Percentiles rank a stretch among this genome's conserved stretches.
Conservation (phyloP, 2,113 vertebrate species). For the Mormyrus iriodes region DNA sequence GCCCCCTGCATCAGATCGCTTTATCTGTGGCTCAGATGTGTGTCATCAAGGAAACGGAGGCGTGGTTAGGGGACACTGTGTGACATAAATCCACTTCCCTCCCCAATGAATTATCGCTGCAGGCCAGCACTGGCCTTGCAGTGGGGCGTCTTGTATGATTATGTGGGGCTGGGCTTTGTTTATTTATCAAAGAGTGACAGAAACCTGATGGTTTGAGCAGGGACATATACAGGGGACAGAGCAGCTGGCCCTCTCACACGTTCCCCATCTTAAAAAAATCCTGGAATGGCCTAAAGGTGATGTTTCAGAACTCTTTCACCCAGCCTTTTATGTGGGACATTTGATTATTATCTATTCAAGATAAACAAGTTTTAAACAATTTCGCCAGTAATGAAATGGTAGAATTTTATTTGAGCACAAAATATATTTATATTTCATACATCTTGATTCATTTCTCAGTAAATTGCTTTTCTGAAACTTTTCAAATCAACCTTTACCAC, state of each 20-base stretch:
- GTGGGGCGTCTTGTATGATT: background rate
- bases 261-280: background rate
- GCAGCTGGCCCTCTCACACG: background rate
- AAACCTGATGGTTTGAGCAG: background rate
- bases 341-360: background rate
- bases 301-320: background rate
- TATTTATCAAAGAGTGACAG: background rate
- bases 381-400: background rate
- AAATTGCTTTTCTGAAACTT: background rate
- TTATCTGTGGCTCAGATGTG: background rate
- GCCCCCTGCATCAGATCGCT: background rate
- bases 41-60: background rate
- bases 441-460: background rate
- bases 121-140: background rate
- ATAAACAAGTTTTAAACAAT: background rate
- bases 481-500: background rate
- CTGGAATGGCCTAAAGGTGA: background rate
- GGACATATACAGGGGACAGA: background rate
- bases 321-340: background rate
- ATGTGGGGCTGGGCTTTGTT: background rate
- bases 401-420: background rate
- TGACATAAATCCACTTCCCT: background rate
- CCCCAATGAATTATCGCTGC: background rate
- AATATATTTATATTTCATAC: background rate
- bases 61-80: background rate